phyloP scores from a whole-genome alignment of 2,113 vertebrate genomes.

The Odocoileus virginianus region DNA sequence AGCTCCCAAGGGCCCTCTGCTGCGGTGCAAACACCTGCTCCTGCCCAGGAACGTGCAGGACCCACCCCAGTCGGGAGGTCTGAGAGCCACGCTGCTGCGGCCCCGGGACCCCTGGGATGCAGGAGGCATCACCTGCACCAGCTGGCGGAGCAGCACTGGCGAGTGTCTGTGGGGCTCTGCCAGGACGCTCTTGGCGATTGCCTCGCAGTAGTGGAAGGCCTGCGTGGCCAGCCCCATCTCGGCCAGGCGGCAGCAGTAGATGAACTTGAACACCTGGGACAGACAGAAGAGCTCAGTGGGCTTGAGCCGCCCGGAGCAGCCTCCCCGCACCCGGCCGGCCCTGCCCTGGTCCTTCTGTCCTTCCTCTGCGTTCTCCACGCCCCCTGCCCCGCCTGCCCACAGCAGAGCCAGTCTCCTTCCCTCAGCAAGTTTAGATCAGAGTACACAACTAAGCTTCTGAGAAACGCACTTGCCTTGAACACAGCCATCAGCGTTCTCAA shows the following conservation, averaged over 20 bases:
- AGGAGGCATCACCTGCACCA: constrained; percentile 85
- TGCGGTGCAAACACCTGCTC: no score
- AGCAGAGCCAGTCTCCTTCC: accelerated
- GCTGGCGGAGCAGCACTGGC: constrained; percentile 88
- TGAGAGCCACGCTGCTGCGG: accelerated
- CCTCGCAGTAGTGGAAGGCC: constrained; percentile 98
- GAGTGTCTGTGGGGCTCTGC: constrained; percentile 85
- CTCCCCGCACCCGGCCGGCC: accelerated
- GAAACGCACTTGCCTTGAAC: accelerated
- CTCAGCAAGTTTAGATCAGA: accelerated
- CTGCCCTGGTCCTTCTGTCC: accelerated
- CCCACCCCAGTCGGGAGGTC: accelerated
- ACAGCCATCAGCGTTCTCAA: accelerated
- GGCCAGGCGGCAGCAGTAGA: constrained; percentile 95
- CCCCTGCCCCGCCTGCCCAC: accelerated
- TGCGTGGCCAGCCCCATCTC: constrained; percentile 93
- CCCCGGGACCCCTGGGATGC: neutral
- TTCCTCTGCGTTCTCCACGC: accelerated
- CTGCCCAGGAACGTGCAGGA: accelerated
- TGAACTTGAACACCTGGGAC: constrained; percentile 94
- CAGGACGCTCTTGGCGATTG: constrained; percentile 91
- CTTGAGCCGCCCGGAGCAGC: accelerated
- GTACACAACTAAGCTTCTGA: neutral
- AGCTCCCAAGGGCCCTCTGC: neutral
- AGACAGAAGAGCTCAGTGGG: accelerated